These are phyloP conservation scores for Dufourea novaeangliae DNA, from an alignment of 1,140 invertebrate genomes.

Conservation along the genomic window DNA sequence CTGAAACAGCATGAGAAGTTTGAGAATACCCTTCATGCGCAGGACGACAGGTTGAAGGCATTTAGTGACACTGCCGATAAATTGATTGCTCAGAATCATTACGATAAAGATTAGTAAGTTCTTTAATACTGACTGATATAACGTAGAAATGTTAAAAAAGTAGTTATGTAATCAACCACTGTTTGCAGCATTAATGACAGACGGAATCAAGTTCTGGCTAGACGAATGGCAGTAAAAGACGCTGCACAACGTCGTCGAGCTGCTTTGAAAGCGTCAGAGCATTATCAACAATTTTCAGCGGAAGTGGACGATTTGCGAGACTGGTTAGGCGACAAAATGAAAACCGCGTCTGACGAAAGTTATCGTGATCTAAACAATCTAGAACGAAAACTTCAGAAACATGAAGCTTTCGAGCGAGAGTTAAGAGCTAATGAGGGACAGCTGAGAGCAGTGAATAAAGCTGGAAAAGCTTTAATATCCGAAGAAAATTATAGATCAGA, in stretches of 20 bases:
- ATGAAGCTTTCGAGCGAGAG: constrained; percentile 98
- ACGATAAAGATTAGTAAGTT: constrained; percentile 91
- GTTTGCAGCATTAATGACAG: constrained; percentile 87
- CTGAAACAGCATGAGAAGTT: constrained; percentile 97
- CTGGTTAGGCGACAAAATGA: constrained; percentile 96
- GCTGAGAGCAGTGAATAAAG: constrained; percentile 91
- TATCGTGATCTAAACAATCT: constrained; percentile 96
- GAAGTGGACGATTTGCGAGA: constrained; percentile 92
- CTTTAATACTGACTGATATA: neutral
- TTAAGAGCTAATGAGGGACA: constrained; percentile 95
- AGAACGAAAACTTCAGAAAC: constrained; percentile 96
- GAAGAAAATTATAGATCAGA: constrained; percentile 87
- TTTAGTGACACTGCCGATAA: constrained; percentile 94
- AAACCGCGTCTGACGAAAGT: constrained; percentile 94
- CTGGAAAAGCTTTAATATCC: constrained; percentile 87
- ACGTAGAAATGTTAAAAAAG: neutral
- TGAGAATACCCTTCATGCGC: constrained; percentile 94
- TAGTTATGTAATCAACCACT: neutral
- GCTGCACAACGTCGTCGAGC: constrained; percentile 87
- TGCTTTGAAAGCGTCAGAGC: constrained; percentile 88
- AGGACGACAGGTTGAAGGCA: constrained; percentile 94
- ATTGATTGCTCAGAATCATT: constrained; percentile 92
- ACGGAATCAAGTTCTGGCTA: constrained; percentile 88
- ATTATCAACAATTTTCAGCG: constrained; percentile 93
- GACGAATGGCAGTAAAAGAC: constrained; percentile 88